Evolutionary conservation across 2,113 vertebrate genomes (phyloP).

Genomic region (Tyto alba): DNA sequence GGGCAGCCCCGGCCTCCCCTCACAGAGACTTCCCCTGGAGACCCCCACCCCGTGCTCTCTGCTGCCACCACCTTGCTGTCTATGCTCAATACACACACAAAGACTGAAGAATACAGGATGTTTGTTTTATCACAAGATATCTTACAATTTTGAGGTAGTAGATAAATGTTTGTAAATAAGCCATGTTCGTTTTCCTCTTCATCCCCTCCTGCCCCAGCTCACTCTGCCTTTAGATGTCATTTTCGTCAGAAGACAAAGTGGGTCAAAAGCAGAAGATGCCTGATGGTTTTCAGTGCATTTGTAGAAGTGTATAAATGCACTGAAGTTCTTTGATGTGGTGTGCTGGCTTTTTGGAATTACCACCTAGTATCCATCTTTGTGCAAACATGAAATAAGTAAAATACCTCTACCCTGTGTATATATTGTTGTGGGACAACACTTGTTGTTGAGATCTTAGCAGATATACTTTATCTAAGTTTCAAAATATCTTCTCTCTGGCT

Average conservation of each 20-base stretch:
- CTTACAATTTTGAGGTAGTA: background rate
- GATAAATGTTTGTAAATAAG: background rate
- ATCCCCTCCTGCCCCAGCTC: background rate
- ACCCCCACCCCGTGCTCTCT: too few species aligned
- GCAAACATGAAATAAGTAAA: too few species aligned
- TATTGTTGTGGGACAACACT: too few species aligned
- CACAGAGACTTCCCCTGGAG: background rate
- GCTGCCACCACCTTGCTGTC: background rate
- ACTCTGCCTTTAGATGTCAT: background rate
- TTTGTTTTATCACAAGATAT: background rate
- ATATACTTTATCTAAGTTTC: background rate
- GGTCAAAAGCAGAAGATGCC: background rate
- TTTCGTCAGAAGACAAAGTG: background rate
- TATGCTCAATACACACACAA: background rate
- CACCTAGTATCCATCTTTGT: too few species aligned
- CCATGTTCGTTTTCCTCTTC: background rate
- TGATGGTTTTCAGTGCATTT: too few species aligned
- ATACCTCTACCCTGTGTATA: too few species aligned
- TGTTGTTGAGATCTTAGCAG: background rate
- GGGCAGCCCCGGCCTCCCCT: background rate
- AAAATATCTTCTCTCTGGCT: background rate
- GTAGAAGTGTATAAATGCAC: too few species aligned
- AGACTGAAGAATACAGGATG: background rate
- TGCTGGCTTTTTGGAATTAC: too few species aligned
- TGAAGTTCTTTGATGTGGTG: too few species aligned